Base-by-base conservation (phyloP, 2,888 invertebrate genomes). In the Serrognathus titanus region DNA sequence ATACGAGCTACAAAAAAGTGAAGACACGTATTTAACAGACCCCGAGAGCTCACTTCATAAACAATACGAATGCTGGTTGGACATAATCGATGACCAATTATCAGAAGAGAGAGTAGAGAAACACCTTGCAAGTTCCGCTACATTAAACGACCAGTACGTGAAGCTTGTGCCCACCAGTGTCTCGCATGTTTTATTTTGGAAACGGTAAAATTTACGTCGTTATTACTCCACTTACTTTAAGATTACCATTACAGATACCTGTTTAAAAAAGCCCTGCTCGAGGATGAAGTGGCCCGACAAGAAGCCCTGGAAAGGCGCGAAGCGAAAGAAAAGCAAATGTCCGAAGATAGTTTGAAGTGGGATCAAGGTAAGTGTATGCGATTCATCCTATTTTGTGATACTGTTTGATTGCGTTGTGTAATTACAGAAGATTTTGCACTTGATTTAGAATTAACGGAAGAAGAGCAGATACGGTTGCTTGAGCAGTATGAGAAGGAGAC, bases 121-220 rank as follows among this genome's bases (percentile, higher is more conserved):
- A 65, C 80, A 87, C 61, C 78, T 88, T 59, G 80, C 82, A 16
- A 79, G 81, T 57, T 85, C 85, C 11, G 72, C 73, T 60, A 72
- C 75, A 46, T 69, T 80, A 55, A 78, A 75, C 59, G 74, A 75
- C 53, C 76, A 79, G 65, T 79, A 79, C 72, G 68, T 70, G 48
- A 83, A 82, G 68, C 79, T 92, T 58, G 92, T 92, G 65, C 87
- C 89, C 3, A 82, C 84, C 52, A 82, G 84, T 45, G 88, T 92
- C 11, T 81, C 86, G 1, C 87, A 90, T 67, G 83, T 85, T 13
- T 81, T 87, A 59, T 93, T 92, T 76, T 93, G 92, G 92, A 86
- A 89, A 71, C 82, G 91, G 84, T 84, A 51, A 66, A 37, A 16
- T 20, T 41, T 36, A 24, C 24, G 7, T 7, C n/a, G 24, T 12